Conservation (phyloP, 2,797 vertebrate species). For the Notolepis coatsorum region DNA sequence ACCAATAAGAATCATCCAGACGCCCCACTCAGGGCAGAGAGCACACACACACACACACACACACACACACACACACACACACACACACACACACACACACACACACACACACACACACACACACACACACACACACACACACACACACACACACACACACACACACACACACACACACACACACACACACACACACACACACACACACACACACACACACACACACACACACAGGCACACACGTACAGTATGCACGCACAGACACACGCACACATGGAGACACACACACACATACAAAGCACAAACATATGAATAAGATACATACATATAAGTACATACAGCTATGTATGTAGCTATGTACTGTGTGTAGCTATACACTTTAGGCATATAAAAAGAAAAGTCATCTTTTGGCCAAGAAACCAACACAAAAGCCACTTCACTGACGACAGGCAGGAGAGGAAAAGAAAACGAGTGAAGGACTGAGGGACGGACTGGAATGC, state of each 20-base stretch:
- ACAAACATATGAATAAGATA: conserved; percentile 4
- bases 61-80: neutral
- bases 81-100: neutral
- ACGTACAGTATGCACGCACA: neutral
- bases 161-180: too few species aligned
- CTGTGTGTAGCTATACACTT: too few species aligned
- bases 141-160: neutral
- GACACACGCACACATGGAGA: conserved; percentile 5
- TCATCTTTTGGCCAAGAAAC: neutral
- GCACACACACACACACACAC: neutral
- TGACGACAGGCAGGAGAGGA: neutral
- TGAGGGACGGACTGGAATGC: conserved; percentile 34
- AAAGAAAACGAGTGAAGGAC: conserved; percentile 1
- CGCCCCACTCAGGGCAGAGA: neutral
- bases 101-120: neutral
- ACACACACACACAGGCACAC: conserved; percentile 12
- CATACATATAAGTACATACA: neutral
- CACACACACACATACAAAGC: neutral
- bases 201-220: conserved; percentile 1
- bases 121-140: neutral
- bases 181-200: conserved; percentile 3
- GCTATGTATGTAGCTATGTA: too few species aligned
- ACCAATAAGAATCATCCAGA: too few species aligned
- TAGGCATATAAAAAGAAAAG: neutral
- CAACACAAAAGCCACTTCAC: neutral